Evolutionary conservation across 2,797 vertebrate genomes (phyloP), one percentile per base, ranked within the genome.

Genomic region (Spinus olivaceus): DNA sequence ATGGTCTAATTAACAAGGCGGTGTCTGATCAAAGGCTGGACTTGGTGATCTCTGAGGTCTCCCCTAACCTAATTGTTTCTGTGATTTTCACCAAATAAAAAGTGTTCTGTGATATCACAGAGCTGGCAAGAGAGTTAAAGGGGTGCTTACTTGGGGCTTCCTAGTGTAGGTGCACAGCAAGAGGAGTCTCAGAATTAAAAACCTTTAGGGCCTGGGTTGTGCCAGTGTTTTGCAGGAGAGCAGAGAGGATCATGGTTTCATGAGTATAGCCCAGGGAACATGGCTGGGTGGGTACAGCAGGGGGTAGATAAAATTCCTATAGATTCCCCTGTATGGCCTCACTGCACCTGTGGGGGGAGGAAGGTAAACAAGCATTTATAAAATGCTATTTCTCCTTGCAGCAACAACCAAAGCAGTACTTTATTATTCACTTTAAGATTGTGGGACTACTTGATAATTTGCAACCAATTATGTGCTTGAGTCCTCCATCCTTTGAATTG

Each of bases 231-330:
- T 54, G 15, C 27, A 66, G 56, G 28, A 74, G 49, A 37, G 42
- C 3, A 7, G 61, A 35, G 50, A 33, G 41, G 37, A 10, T 46
- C 33, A 7, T 73, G 27, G 2, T 30, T 89, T 65, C 13, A 13
- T 1, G 3, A 59, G 27, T 39, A 24, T 18, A 57, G 17, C 33
- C 16, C 2, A 3, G 39, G 41, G 46, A 60, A 46, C 27, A 32
- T 60, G 53, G 19, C 27, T 72, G 57, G 17, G 17, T 6, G 8
- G 14, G 4, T 59, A 19, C 18, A 60, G 49, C 18, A 49, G 2
- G 8, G 16, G 6, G 3, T 46, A 37, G 37, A 18, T 30, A 2
- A 9, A 46, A 33, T 72, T 53, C 0, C 1, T 12, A 18, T 61
- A 1, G 25, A 13, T 86, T 85, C 5, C 10, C 2, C 19, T 27